Evolutionary conservation across 2,888 invertebrate species (phyloP), one percentile per base, ranked within the genome.

Genomic region (Campaea margaritaria): DNA sequence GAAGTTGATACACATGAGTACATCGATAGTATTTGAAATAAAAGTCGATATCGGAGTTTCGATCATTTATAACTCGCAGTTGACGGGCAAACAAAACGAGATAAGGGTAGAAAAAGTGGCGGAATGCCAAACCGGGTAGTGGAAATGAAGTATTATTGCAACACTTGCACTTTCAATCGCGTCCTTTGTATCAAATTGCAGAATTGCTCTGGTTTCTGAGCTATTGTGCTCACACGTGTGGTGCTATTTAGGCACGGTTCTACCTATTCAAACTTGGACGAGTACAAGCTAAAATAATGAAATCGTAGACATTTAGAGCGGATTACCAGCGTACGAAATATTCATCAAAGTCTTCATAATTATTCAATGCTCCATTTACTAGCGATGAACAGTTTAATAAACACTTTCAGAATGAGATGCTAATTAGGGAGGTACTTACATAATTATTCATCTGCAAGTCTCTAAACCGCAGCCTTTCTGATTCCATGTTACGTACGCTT

Each of bases 161-260:
- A 91, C 93, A 93, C 93, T 93, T 93, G 91, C 93, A 90, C 91
- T 93, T 91, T 93, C 89, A 76, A 82, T 82, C 77, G 79, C 72
- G 78, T 75, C 79, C 76, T 80, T 82, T 79, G 79, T 79, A 73
- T 83, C 81, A 66, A 69, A 76, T 86, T 80, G 76, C 86, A 68
- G 65, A 69, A 62, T 62, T 68, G 65, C 76, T 82, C 78, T 72
- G 79, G 79, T 85, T 83, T 78, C 82, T 65, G 56, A 62, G 31
- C 76, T 65, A 75, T 74, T 76, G 75, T 79, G 60, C 67, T 68
- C 69, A 72, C 70, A 77, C 74, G 72, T 75, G 73, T 60, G 55
- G 72, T 58, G 59, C 36, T 36, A n/a, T n/a, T n/a, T n/a, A n/a
- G n/a, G n/a, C n/a, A n/a, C n/a, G n/a, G n/a, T n/a, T n/a, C n/a